Evolutionary conservation across 2,888 invertebrate species (phyloP), one percentile per base, ranked within the genome.

Genomic region (Malthinus seriepunctatus): DNA sequence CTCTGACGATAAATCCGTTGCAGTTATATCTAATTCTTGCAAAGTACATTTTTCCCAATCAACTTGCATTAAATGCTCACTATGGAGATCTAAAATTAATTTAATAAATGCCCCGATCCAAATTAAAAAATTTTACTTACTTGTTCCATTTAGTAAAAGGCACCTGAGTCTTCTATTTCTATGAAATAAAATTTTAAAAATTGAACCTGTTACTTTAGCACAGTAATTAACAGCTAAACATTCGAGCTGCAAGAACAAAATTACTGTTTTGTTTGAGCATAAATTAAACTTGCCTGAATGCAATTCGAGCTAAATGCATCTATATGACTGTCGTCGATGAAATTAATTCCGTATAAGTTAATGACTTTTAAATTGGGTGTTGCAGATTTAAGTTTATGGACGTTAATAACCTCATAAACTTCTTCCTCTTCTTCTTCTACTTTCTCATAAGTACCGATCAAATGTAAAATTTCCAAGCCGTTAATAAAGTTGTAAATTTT

Each of bases 401-500:
- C 96, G 82, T 99, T 99, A 70, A 99, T 96, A 4, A 97, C 97
- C 79, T 97, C 97, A 79, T 97, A 97, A 69, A 98, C 97, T 81
- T 99, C 99, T 80, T 98, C 98, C 75, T 99, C 99, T 73, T 99
- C 98, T 72, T 97, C 98, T 76, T 97, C 96, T 3, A 96, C 90
- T 76, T 97, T 97, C 76, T 97, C 97, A 75, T 97, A 97, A 0
- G 97, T 97, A 9, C 97, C 99, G 73, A 99, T 94, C 53, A 99
- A 85, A 80, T 99, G 99, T 51, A 99, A 82, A 53, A 96, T 93
- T 82, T 99, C 97, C 56, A 99, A 80, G 3, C 98, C 98, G 67
- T 98, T 98, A 73, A 99, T 96, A 74, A 98, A 99, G 78, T 98
- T 98, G 80, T 99, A 99, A 64, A 99, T 99, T 80, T 99, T 97